phyloP scores from a whole-genome alignment of 1,140 invertebrate species.

The Geopemphigus sp. region DNA sequence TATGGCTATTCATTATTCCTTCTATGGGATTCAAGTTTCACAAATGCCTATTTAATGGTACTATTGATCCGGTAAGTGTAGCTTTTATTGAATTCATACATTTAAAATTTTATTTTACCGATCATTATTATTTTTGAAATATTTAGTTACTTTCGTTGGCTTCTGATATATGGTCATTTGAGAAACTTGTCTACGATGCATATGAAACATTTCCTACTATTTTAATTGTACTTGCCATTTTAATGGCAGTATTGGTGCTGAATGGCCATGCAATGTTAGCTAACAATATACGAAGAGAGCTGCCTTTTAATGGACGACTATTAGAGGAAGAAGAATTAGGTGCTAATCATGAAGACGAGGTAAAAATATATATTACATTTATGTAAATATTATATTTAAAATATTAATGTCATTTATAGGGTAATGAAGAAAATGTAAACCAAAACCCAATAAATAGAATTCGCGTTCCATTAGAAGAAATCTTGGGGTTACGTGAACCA shows the following conservation, averaged over 20 bases:
- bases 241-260: slow-evolving; percentile 79
- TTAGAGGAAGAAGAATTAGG: no score
- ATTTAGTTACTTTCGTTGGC: slow-evolving; percentile 68
- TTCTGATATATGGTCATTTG: slow-evolving; percentile 87
- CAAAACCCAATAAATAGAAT: no score
- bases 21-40: slow-evolving; percentile 94
- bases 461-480: no score
- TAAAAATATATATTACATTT: no score
- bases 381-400: no score
- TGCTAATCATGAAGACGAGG: no score
- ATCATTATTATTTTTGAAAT: slow-evolving; percentile 52
- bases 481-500: no score
- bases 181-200: slow-evolving; percentile 88
- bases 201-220: slow-evolving; percentile 96
- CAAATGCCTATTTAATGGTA: slow-evolving; percentile 84
- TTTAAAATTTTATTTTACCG: neutral
- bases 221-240: slow-evolving; percentile 91
- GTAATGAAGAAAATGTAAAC: no score
- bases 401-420: no score
- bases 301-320: no score
- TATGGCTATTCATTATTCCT: slow-evolving; percentile 92
- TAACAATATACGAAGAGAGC: no score
- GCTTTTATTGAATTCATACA: slow-evolving; percentile 12
- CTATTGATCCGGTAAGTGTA: slow-evolving; percentile 65
- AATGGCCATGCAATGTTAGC: no score